A percentile compares a stretch with the other conserved stretches of the same genome.
phyloP scores from a whole-genome alignment of 2,797 vertebrate species.

The Silurus lanzhouensis region DNA sequence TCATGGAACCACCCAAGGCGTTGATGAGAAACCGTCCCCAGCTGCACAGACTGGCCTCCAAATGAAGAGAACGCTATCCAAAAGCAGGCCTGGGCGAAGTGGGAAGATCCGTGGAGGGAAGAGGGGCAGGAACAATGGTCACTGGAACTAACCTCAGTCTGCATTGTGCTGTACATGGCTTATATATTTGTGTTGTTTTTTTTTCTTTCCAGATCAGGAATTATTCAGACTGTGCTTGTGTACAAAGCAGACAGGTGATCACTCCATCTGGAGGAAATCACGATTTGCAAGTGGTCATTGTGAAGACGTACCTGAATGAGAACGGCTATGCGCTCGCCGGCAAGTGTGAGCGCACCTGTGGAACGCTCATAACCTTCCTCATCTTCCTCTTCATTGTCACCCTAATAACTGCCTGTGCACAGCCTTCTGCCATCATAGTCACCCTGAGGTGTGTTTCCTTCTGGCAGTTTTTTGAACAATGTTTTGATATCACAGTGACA shows the following conservation, averaged over 20 bases:
- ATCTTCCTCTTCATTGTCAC: slow-evolving; percentile 97
- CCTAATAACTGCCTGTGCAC: slow-evolving; percentile 94
- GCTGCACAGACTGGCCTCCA: too few relatives aligned
- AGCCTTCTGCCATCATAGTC: slow-evolving; percentile 96
- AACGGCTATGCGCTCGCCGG: slow-evolving; percentile 91
- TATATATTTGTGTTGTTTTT: not conserved
- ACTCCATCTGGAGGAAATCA: slow-evolving; percentile 85
- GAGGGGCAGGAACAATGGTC: too few relatives aligned
- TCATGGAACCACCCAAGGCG: too few relatives aligned
- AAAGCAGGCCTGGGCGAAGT: too few relatives aligned
- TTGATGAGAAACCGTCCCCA: too few relatives aligned
- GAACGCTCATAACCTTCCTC: slow-evolving; percentile 93
- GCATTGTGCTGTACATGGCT: not conserved
- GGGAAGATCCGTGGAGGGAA: too few relatives aligned
- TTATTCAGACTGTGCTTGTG: slow-evolving; percentile 94
- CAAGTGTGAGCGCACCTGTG: slow-evolving; percentile 91
- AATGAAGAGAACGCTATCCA: too few relatives aligned
- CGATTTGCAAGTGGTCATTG: slow-evolving; percentile 92
- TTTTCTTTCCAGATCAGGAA: slow-evolving; percentile 79
- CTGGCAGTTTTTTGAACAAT: not conserved
- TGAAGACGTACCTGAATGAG: slow-evolving; percentile 95
- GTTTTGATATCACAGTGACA: not conserved
- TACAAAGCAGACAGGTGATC: slow-evolving; percentile 95
- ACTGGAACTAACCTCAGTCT: not conserved
- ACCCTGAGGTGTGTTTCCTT: slow-evolving; percentile 84